Evolutionary conservation across 2,888 invertebrate species (phyloP), one percentile per base, ranked within the genome.

Genomic region (Epicampocera succincta): DNA sequence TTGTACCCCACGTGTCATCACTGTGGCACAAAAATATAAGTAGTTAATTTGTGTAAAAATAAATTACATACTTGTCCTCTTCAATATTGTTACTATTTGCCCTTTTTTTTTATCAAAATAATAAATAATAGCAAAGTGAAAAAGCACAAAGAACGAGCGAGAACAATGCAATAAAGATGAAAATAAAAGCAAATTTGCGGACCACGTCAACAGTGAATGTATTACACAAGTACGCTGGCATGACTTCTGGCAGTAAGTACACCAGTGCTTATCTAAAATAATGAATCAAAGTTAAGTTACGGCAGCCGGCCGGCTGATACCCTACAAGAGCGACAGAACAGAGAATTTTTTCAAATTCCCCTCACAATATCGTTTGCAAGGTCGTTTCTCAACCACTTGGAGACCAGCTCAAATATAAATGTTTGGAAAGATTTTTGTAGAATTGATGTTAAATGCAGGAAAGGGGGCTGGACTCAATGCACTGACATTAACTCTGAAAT

Each of bases 131-230:
- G 33, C 44, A 73, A 79, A 58, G 50, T 42, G 33, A 66, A 65
- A 58, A 61, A 50, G 15, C 21, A 72, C 29, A 12, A 71, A 9
- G 29, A 29, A 58, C 11, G 21, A 17, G 8, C 19, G 42, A 42
- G 60, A 42, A n/a, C 15, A 15, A 42, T 15, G 17, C 4, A 12
- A 33, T 29, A 61, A 40, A 8, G 21, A 42, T 19, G 3, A 4
- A 50, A 40, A 17, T 50, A 13, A 76, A 25, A 13, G 13, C 58
- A 77, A 65, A 19, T 12, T 54, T 25, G 17, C 40, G 76, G 65
- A 80, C 80, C 72, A 76, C 72, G 66, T 72, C 80, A 80, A 72
- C 66, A 38, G 42, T 17, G 17, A 61, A 54, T 48, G 42, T 9
- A 50, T 80, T 76, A 61, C 33, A 72, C 71, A 71, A 52, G 80